Percentiles rank a stretch among this genome's conserved stretches.
Evolutionary conservation across 2,797 vertebrate species (phyloP).

Genomic region (Alcedo quadribrachys): DNA sequence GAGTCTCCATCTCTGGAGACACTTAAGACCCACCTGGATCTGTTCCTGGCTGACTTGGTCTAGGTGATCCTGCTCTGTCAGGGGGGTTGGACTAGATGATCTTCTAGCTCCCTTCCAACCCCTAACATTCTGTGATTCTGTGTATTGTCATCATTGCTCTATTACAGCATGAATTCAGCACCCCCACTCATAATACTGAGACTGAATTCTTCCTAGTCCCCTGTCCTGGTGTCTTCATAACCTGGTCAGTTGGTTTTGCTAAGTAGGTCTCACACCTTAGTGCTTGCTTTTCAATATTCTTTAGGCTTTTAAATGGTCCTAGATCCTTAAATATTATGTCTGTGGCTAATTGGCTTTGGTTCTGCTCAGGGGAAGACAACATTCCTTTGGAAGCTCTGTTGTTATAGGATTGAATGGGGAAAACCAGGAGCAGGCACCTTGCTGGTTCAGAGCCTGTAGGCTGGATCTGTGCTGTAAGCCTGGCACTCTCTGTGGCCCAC

Average conservation of each 20-base stretch:
- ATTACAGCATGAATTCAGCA: not conserved
- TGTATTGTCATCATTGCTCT: not conserved
- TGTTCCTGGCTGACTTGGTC: too few relatives aligned
- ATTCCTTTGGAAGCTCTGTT: not conserved
- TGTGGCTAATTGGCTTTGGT: not conserved
- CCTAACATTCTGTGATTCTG: too few relatives aligned
- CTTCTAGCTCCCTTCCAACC: too few relatives aligned
- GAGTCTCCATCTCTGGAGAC: too few relatives aligned
- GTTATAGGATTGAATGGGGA: not conserved
- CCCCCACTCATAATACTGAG: not conserved
- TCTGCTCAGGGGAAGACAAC: not conserved
- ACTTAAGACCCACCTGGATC: too few relatives aligned
- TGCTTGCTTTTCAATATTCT: not conserved
- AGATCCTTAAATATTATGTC: not conserved
- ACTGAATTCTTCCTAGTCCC: not conserved
- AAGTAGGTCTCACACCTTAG: not conserved
- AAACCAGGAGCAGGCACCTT: not conserved
- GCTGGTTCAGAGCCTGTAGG: not conserved
- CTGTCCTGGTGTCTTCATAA: not conserved
- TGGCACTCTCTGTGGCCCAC: not conserved
- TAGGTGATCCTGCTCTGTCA: too few relatives aligned
- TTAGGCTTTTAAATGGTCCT: not conserved
- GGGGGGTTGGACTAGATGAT: too few relatives aligned
- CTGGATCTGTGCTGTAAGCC: not conserved
- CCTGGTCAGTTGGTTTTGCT: not conserved